Evolutionary conservation across 2,113 vertebrate genomes (phyloP).

Genomic region (Chiloscyllium plagiosum): DNA sequence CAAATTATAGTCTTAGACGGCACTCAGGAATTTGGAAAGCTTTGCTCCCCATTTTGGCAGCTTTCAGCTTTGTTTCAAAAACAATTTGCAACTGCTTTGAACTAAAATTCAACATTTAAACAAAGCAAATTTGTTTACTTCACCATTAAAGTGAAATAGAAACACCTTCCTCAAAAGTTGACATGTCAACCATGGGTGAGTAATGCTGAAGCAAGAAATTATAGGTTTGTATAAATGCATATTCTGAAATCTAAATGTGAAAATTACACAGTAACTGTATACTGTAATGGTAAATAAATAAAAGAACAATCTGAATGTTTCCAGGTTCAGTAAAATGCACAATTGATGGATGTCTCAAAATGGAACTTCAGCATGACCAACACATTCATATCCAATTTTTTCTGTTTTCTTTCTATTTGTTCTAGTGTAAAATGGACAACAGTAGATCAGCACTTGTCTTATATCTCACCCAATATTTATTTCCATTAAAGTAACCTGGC

Average conservation of each 20-base stretch:
- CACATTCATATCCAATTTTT: no score
- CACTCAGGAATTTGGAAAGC: neutral
- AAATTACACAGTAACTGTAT: constrained; percentile 10
- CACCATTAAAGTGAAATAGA: neutral
- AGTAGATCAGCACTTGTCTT: neutral
- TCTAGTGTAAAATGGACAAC: neutral
- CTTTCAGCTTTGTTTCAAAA: neutral
- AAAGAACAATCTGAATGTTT: neutral
- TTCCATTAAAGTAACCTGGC: neutral
- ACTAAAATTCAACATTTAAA: neutral
- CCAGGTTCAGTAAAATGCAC: neutral
- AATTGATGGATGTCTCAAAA: no score
- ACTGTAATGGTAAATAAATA: neutral
- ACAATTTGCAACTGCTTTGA: neutral
- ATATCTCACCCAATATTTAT: neutral
- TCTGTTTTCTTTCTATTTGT: neutral
- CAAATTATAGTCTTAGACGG: neutral
- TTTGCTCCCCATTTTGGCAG: neutral
- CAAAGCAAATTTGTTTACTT: constrained; percentile 11
- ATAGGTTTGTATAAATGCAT: neutral
- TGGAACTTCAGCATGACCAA: no score
- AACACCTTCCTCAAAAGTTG: neutral
- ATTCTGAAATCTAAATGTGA: constrained; percentile 21
- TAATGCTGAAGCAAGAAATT: constrained; percentile 26
- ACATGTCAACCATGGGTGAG: neutral